A percentile compares a stretch with the other conserved stretches of the same genome.
phyloP scores from a whole-genome alignment of 2,888 invertebrate species.

The Tachina grossa region DNA sequence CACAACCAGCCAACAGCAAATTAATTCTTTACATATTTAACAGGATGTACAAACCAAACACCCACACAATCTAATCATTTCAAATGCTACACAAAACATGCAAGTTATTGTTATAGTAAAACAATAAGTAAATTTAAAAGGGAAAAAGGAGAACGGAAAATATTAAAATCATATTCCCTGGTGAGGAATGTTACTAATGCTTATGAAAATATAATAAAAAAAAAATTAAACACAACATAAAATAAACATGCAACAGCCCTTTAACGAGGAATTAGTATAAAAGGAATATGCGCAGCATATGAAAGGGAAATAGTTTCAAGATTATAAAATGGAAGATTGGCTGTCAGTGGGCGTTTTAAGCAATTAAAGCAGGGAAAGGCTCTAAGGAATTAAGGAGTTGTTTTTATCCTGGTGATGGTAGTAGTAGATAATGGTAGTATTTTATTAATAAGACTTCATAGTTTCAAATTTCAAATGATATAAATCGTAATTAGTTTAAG shows the following conservation, averaged over 20 bases:
- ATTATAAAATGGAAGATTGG: constrained; percentile 1
- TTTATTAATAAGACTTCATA: too few species aligned
- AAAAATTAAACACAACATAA: not conserved
- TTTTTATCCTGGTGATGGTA: not conserved
- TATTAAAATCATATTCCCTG: constrained; percentile 40
- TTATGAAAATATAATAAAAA: constrained; percentile 13
- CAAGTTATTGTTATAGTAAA: not conserved
- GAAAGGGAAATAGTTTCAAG: not conserved
- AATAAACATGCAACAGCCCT: constrained; percentile 19
- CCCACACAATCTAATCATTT: not conserved
- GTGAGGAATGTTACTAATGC: constrained; percentile 18
- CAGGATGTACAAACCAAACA: constrained; percentile 7
- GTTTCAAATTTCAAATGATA: too few species aligned
- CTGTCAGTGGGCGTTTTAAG: not conserved
- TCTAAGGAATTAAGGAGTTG: not conserved
- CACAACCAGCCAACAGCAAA: not conserved
- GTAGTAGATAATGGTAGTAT: too few species aligned
- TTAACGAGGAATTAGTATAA: not conserved
- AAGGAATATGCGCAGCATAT: constrained; percentile 13
- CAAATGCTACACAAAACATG: constrained; percentile 5
- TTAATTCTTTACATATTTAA: constrained; percentile 27
- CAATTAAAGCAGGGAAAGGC: not conserved
- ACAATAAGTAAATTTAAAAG: not conserved
- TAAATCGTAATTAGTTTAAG: too few species aligned
- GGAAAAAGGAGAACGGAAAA: not conserved